A percentile compares a stretch with the other conserved stretches of the same genome.
Conservation (phyloP, 1,140 invertebrate species). For the Orius laevigatus region DNA sequence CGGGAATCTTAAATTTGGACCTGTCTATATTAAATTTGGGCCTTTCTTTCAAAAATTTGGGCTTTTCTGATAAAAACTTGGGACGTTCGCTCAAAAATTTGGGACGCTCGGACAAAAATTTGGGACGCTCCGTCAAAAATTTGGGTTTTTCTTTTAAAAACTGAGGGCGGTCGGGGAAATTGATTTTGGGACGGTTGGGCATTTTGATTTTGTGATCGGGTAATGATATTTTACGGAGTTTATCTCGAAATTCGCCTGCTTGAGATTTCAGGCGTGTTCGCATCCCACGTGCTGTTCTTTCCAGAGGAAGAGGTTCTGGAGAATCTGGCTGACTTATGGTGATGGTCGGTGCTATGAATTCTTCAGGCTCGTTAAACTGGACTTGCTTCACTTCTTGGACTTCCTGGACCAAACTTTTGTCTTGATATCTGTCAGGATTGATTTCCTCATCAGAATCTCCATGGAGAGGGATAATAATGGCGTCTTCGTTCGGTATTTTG, state of each 20-base stretch:
- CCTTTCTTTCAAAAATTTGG: constrained; percentile 22
- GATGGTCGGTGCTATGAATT: neutral
- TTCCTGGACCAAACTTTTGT: constrained; percentile 1
- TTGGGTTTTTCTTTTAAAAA: constrained; percentile 38
- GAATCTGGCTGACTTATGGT: constrained; percentile 10
- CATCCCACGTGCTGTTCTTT: constrained; percentile 37
- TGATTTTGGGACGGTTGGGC: constrained; percentile 40
- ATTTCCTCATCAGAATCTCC: constrained; percentile 16
- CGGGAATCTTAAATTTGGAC: constrained; percentile 40
- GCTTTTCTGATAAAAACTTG: constrained; percentile 38
- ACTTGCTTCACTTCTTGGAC: neutral
- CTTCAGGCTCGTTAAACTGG: neutral
- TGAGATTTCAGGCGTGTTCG: constrained; percentile 40
- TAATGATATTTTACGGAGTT: constrained; percentile 20
- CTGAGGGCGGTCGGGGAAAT: constrained; percentile 39
- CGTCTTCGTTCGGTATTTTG: constrained; percentile 9
- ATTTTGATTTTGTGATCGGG: constrained; percentile 34
- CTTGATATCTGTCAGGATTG: constrained; percentile 12
- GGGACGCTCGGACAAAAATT: constrained; percentile 38
- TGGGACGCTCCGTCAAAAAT: constrained; percentile 22
- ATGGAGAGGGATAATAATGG: constrained; percentile 14
- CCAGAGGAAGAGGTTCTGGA: constrained; percentile 42
- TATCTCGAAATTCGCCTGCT: constrained; percentile 23
- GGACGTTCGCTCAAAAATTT: constrained; percentile 24
- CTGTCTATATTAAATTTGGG: constrained; percentile 36